Evolutionary conservation across 2,797 vertebrate species (phyloP), one percentile per base, ranked within the genome.

Genomic region (Synanceia verrucosa): DNA sequence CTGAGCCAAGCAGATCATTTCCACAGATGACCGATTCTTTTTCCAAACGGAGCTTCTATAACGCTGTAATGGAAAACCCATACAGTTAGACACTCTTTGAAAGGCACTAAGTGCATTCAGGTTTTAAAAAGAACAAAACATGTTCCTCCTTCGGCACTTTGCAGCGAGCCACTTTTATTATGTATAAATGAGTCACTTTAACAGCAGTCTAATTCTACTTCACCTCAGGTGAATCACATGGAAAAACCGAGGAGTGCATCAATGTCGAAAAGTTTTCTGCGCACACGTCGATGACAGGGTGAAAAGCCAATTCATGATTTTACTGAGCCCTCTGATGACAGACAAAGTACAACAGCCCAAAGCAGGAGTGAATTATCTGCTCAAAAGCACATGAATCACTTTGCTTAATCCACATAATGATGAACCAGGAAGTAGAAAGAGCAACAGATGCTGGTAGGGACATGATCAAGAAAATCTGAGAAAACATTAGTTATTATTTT

Each of bases 81-180:
- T 57, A 39, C 53, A 57, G 53, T 39, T 31, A 58, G 9, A 53
- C 33, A 44, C 47, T 39, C n/a, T 55, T 65, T 33, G 41, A 67
- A 73, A 66, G 21, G 21, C 24, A 21, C n/a, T 47, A 23, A 68
- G 58, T 61, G 68, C 48, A 77, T 36, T 67, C 24, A 61, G 48
- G 39, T 58, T 74, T 73, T 76, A 29, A 65, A 79, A 77, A 70
- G 55, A 55, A 11, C 13, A 52, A 11, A 43, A 52, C 16, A 13
- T 12, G 2, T 6, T 62, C 16, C 33, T 78, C 70, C 69, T 64
- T 34, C 21, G 53, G 44, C 50, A 41, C 62, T 64, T 37, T 50
- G 26, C 36, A 33, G 55, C 4, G 10, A 34, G n/a, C 12, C 13
- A 9, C 11, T 64, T 70, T 65, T 51, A 65, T 72, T 47, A 41